Base-by-base conservation (phyloP, 2,888 invertebrate species). In the Cinara cedri region DNA sequence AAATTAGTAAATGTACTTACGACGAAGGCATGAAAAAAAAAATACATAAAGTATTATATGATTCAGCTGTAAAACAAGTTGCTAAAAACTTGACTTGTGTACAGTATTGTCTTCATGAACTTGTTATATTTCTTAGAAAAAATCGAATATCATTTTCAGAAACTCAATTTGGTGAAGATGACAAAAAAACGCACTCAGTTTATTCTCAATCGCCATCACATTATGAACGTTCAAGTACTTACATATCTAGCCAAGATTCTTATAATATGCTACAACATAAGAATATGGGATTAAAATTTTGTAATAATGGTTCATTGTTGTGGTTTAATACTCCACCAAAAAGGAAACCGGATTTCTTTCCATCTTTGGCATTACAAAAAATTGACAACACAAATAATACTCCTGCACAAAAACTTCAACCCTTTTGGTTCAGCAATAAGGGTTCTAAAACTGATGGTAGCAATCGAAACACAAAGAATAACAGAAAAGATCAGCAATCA, bases 11-110 rank as follows among this genome's bases (percentile, higher is more conserved):
- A 60, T 62, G 70, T 70, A 78, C 57, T n/a, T 70, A 78, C 24
- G 78, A 78, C 84, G 21, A 83, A 87, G 87, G 85, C 92, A 19
- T 88, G 96, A 51, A 93, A 92, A 83, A 91, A 91, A 85, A 91
- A 70, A 70, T 78, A 51, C 51, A 66, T 11, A 70, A 78, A 62
- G 16, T 78, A 44, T 60, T 78, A 10, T 57, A 78, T 42, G 78
- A 78, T 78, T 24, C 93, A 72, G 94, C 95, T 0, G 89, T 92
- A 84, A 92, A 93, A 83, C 90, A 94, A 84, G 94, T 96, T 1
- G 91, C 91, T 82, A 93, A 93, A 85, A 94, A 94, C 72, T 90
- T 93, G 72, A 92, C 94, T 54, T 97, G 97, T 85, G 87, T 97
- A 74, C 92, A 96, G 85, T 93, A 95, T 66, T 96, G 96, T 86